Conservation (phyloP, 2,888 invertebrate species). For the Trichacis sp. region DNA sequence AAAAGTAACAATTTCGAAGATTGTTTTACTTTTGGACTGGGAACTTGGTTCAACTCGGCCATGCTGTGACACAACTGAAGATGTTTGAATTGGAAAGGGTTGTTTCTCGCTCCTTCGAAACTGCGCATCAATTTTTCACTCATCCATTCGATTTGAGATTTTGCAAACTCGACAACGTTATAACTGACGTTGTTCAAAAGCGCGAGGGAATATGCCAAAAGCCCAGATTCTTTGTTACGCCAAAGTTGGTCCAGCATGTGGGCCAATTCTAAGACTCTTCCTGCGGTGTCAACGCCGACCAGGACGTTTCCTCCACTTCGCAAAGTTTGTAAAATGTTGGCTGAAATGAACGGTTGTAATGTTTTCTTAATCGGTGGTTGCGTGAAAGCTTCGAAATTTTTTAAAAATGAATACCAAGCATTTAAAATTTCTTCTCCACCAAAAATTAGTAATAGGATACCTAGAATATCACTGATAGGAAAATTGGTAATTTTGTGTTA, state of each 20-base stretch:
- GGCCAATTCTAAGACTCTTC: slow-evolving; percentile 93
- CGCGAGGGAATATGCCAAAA: slow-evolving; percentile 93
- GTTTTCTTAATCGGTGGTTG: no score
- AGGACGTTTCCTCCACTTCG: slow-evolving; percentile 95
- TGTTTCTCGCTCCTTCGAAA: slow-evolving; percentile 90
- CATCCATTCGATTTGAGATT: slow-evolving; percentile 99
- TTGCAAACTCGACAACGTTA: slow-evolving; percentile 98
- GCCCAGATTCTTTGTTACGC: slow-evolving; percentile 95
- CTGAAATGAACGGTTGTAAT: slow-evolving; percentile 71
- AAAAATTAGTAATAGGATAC: no score
- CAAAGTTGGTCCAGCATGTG: slow-evolving; percentile 96
- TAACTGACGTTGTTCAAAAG: slow-evolving; percentile 96
- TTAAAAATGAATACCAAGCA: no score
- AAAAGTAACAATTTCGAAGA: neutral
- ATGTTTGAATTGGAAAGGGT: slow-evolving; percentile 96
- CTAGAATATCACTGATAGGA: no score
- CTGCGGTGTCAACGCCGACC: slow-evolving; percentile 96
- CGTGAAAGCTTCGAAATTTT: no score
- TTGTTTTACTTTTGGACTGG: slow-evolving; percentile 82
- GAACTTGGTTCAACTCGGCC: slow-evolving; percentile 85
- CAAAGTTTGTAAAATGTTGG: slow-evolving; percentile 93
- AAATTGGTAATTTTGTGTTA: no score
- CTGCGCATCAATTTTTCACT: slow-evolving; percentile 96
- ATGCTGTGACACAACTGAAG: slow-evolving; percentile 94
- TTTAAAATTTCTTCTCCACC: no score